Conservation (phyloP, 2,888 invertebrate genomes). For the Sphaeridia pumilis region DNA sequence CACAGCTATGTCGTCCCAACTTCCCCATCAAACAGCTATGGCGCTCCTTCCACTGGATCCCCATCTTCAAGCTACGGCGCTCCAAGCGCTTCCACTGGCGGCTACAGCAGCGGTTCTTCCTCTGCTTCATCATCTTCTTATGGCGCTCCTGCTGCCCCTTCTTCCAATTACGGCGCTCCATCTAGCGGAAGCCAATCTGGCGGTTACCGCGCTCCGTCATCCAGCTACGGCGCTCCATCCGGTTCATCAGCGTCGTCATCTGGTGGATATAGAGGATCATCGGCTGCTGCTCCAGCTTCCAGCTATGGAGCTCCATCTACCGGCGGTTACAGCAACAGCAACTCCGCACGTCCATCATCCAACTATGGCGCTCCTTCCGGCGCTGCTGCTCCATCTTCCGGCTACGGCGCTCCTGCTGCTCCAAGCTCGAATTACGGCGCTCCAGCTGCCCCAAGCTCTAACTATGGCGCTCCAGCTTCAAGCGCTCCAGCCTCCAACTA, state of each 20-base stretch:
- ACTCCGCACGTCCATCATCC: conserved; percentile 7
- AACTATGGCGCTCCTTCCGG: conserved; percentile 9
- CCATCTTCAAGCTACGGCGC: too few relatives aligned
- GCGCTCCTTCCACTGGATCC: too few relatives aligned
- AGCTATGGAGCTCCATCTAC: conserved; percentile 10
- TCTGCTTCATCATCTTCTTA: background rate
- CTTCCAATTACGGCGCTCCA: too few relatives aligned
- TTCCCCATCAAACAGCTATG: background rate
- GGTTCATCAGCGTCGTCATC: too few relatives aligned
- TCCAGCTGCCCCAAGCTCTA: too few relatives aligned
- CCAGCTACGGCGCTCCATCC: conserved; percentile 24
- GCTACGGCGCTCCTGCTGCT: conserved; percentile 8
- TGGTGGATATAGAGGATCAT: too few relatives aligned
- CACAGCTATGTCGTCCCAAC: too few relatives aligned
- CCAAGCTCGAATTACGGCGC: too few relatives aligned
- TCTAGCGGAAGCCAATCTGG: too few relatives aligned
- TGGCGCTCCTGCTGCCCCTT: conserved; percentile 4
- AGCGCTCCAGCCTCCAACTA: too few relatives aligned
- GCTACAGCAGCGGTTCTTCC: background rate
- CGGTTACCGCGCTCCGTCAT: too few relatives aligned
- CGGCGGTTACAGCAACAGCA: background rate
- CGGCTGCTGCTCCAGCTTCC: conserved; percentile 1
- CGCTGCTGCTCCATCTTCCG: background rate
- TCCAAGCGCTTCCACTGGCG: background rate
- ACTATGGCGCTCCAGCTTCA: too few relatives aligned